Percentiles rank a stretch among this genome's conserved stretches.
These are phyloP conservation scores for Myotis pilosus DNA, from an alignment of 2,797 vertebrate species.

Conservation along the genomic window DNA sequence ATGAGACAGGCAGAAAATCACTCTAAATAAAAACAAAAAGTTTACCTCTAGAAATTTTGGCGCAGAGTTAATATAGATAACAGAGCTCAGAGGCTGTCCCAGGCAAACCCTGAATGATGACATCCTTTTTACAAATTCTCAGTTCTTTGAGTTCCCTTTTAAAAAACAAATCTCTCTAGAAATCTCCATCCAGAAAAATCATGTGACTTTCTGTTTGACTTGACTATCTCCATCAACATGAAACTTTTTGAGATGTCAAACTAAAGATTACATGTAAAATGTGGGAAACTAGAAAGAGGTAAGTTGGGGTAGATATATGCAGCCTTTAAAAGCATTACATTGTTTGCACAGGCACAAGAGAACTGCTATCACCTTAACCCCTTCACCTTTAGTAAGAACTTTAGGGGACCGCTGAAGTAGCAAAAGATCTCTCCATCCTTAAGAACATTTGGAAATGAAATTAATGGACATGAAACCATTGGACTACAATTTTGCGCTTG, in stretches of 20 bases:
- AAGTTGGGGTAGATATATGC: not conserved
- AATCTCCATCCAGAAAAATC: not conserved
- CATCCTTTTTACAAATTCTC: not conserved
- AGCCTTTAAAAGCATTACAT: not conserved
- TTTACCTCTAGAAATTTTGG: not conserved
- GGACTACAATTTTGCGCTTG: not conserved
- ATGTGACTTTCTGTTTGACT: not conserved
- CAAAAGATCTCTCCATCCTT: not conserved
- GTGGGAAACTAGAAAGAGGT: not conserved
- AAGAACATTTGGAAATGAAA: not conserved
- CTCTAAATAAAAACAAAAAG: not conserved
- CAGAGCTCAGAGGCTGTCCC: not conserved
- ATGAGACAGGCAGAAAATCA: conserved; percentile 33
- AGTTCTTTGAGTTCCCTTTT: not conserved
- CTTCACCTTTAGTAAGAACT: not conserved
- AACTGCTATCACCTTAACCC: not conserved
- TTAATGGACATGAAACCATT: not conserved
- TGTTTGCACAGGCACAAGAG: not conserved
- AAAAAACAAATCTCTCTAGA: not conserved
- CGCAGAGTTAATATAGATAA: not conserved
- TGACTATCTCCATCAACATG: not conserved
- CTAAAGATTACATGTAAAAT: not conserved
- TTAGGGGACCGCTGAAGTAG: not conserved
- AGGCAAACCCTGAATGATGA: not conserved
- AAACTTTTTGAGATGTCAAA: not conserved